Conservation (phyloP, 2,113 vertebrate species). For the Neomonachus schauinslandi region DNA sequence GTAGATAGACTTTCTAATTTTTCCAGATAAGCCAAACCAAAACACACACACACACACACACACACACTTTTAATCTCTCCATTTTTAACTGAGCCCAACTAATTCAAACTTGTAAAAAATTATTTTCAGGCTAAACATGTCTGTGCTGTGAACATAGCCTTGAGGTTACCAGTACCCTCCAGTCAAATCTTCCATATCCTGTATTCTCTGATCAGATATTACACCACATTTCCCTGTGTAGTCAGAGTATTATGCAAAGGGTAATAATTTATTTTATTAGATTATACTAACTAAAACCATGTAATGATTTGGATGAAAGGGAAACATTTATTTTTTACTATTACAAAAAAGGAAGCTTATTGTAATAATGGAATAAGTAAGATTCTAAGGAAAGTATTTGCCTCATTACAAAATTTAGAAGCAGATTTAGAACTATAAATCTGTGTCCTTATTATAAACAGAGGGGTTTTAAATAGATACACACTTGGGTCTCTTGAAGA, state of each 20-base stretch:
- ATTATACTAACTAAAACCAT: neutral
- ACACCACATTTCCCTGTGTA: neutral
- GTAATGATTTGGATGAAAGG: neutral
- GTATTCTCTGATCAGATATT: neutral
- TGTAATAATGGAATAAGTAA: conserved; percentile 1
- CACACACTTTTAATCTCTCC: neutral
- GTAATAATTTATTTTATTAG: neutral
- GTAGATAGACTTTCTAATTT: neutral
- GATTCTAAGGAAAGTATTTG: conserved; percentile 6
- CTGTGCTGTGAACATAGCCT: neutral
- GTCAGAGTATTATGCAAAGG: neutral
- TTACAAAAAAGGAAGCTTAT: neutral
- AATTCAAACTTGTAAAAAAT: neutral
- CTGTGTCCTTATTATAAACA: conserved; percentile 23
- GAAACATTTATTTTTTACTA: conserved; percentile 30
- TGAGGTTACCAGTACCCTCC: neutral
- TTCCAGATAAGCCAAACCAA: conserved; percentile 2
- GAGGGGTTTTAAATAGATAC: neutral
- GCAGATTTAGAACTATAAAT: conserved; percentile 33
- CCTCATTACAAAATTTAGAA: conserved; percentile 35
- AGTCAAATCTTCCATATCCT: neutral
- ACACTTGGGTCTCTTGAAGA: neutral
- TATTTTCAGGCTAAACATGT: neutral
- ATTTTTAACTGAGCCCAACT: conserved; percentile 15
- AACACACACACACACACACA: neutral